A percentile compares a stretch with the other conserved stretches of the same genome.
Conservation (phyloP, 2,888 invertebrate genomes). For the Odontocerum albicorne region DNA sequence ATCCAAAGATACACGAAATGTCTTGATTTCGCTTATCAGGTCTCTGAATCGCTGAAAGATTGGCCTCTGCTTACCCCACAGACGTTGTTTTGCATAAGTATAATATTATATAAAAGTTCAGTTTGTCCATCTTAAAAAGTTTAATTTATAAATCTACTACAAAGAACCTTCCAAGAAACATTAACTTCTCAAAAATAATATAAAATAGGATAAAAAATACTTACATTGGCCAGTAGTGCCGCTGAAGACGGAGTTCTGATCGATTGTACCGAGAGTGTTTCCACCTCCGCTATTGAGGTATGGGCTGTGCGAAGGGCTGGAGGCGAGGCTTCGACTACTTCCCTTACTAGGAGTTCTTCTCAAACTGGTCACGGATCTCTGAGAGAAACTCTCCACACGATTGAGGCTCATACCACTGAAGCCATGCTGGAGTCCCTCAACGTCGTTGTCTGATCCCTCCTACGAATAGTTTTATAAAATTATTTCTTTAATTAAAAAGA, state of each 20-base stretch:
- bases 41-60: too few relatives aligned
- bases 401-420: slow-evolving; percentile 57
- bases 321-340: slow-evolving; percentile 51
- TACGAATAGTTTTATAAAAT: too few relatives aligned
- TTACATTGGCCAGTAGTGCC: slow-evolving; percentile 44
- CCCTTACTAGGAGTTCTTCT: slow-evolving; percentile 55
- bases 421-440: slow-evolving; percentile 49
- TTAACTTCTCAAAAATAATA: too few relatives aligned
- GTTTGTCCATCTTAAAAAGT: too few relatives aligned
- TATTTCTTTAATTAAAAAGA: too few relatives aligned
- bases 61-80: too few relatives aligned
- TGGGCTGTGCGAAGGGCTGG: slow-evolving; percentile 34
- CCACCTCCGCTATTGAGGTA: slow-evolving; percentile 38
- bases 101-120: too few relatives aligned
- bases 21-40: too few relatives aligned
- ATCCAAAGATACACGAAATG: too few relatives aligned
- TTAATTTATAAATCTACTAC: too few relatives aligned
- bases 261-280: slow-evolving; percentile 43
- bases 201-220: neutral
- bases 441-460: slow-evolving; percentile 25
- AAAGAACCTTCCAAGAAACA: too few relatives aligned
- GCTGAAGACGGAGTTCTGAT: slow-evolving; percentile 47
- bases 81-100: too few relatives aligned
- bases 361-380: slow-evolving; percentile 35
- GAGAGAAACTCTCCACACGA: slow-evolving; percentile 48